These are phyloP conservation scores for Apostichopus californicus DNA, from an alignment of 35 echinoderm and acorn worm species.

Conservation along the genomic window DNA sequence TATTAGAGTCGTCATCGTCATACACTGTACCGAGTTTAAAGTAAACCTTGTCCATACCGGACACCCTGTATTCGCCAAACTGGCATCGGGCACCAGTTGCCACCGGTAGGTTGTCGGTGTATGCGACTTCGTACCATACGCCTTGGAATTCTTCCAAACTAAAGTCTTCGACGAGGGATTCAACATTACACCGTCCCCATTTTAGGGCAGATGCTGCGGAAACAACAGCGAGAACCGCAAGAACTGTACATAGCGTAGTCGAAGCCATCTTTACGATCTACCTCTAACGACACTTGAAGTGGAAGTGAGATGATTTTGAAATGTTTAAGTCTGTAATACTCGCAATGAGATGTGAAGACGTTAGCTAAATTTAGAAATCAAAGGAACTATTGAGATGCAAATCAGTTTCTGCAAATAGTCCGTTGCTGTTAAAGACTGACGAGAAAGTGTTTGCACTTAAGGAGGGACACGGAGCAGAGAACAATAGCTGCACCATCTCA, in stretches of 20 bases:
- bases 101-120: background rate
- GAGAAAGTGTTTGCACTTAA: too few relatives aligned
- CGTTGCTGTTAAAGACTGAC: too few relatives aligned
- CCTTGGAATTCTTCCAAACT: background rate
- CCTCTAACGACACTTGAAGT: background rate
- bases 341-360: too few relatives aligned
- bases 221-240: background rate
- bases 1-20: background rate
- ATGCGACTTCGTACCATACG: background rate
- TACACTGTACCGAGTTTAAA: background rate
- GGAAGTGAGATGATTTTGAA: background rate
- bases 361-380: too few relatives aligned
- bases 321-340: too few relatives aligned
- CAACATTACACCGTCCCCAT: background rate
- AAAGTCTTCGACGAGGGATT: background rate
- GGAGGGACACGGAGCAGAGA: too few relatives aligned
- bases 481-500: too few relatives aligned
- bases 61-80: background rate
- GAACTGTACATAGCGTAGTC: background rate
- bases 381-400: too few relatives aligned
- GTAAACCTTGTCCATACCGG: background rate
- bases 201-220: background rate
- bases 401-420: too few relatives aligned
- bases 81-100: background rate
- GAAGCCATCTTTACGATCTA: background rate